A percentile compares a stretch with the other conserved stretches of the same genome.
phyloP scores from a whole-genome alignment of 2,113 vertebrate species.

The Strix uralensis region DNA sequence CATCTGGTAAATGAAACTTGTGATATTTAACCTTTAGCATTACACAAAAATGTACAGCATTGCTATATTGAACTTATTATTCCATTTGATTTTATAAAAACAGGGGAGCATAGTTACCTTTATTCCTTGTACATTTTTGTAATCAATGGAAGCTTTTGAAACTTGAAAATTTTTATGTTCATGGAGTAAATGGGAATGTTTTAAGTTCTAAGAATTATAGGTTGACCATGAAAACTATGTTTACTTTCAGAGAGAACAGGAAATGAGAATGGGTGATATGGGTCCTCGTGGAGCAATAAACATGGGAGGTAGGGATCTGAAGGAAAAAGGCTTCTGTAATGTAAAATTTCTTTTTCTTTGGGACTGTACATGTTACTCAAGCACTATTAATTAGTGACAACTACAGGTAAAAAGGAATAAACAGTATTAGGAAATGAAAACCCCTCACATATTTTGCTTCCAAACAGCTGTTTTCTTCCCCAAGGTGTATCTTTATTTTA shows the following conservation, averaged over 20 bases:
- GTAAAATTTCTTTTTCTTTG: constrained; percentile 68
- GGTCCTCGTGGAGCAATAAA: constrained; percentile 97
- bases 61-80: neutral
- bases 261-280: constrained; percentile 98
- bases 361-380: constrained; percentile 76
- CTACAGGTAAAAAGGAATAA: constrained; percentile 19
- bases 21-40: neutral
- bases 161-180: constrained; percentile 3
- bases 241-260: constrained; percentile 99
- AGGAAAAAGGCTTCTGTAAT: constrained; percentile 72
- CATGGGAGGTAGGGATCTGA: constrained; percentile 97
- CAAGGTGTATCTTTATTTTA: neutral
- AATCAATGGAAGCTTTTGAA: neutral
- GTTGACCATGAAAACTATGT: constrained; percentile 87
- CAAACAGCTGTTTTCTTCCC: neutral
- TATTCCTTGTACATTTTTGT: neutral
- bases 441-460: neutral
- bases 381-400: constrained; percentile 9
- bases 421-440: neutral
- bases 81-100: neutral
- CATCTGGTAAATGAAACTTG: neutral
- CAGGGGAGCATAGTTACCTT: neutral
- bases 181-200: constrained; percentile 70
- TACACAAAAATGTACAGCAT: neutral
- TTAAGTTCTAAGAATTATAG: constrained; percentile 74